Conservation (phyloP, 2,888 invertebrate species). For the Synanthedon formicaeformis region DNA sequence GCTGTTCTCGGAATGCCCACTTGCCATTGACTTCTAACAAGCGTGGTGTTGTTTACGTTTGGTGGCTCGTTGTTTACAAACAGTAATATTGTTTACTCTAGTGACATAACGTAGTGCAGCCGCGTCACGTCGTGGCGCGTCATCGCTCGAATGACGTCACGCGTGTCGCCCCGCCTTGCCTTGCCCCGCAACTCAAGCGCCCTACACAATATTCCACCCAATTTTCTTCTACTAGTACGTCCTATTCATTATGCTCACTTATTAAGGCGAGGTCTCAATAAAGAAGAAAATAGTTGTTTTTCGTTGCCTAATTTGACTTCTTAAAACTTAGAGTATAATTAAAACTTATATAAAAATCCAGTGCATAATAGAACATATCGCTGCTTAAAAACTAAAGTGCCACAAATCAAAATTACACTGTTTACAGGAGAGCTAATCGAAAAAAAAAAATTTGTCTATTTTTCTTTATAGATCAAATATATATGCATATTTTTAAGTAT, state of each 20-base stretch:
- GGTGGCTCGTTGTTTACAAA: slow-evolving; percentile 55
- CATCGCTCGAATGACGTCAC: slow-evolving; percentile 21
- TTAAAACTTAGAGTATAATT: too few species aligned
- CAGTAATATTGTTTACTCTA: slow-evolving; percentile 55
- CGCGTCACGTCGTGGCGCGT: slow-evolving; percentile 26
- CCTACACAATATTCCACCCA: not conserved
- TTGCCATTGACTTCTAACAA: slow-evolving; percentile 46
- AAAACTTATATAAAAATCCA: too few species aligned
- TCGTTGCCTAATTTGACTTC: too few species aligned
- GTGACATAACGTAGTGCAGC: slow-evolving; percentile 39
- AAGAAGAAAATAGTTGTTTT: too few species aligned
- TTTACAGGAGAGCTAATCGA: too few species aligned
- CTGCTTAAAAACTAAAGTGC: too few species aligned
- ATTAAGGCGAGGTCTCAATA: not conserved
- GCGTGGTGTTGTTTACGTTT: slow-evolving; percentile 54
- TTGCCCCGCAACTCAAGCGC: not conserved
- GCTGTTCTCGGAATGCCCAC: slow-evolving; percentile 24
- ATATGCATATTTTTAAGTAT: too few species aligned
- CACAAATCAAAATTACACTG: too few species aligned
- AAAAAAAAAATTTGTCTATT: too few species aligned
- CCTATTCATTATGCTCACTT: not conserved
- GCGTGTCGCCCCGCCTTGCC: slow-evolving; percentile 18
- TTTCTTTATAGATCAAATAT: too few species aligned
- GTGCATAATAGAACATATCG: too few species aligned
- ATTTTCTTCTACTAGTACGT: not conserved